Evolutionary conservation across 2,888 invertebrate genomes (phyloP), one percentile per base, ranked within the genome.

Genomic region (Synanthedon myopaeformis): DNA sequence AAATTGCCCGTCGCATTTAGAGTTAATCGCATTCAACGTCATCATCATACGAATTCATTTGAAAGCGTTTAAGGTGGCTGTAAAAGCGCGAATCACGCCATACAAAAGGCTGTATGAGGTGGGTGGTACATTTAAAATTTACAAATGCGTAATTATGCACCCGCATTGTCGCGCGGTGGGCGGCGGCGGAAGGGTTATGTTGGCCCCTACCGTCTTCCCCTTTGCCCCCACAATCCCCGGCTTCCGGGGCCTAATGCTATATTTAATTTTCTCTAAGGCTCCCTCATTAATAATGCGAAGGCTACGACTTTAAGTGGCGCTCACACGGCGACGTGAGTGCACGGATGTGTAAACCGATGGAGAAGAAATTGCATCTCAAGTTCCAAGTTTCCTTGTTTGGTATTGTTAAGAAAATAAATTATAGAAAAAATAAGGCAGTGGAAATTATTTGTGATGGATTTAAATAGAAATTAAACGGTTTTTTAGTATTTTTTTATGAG

Each of bases 101-200:
- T 85, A 84, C 82, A 84, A 84, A 83, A 82, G 82, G 75, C 76
- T 79, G 72, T 81, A 80, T 80, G 81, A 82, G 77, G 81, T 79
- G 80, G 82, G 82, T 78, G 82, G 80, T 68, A 80, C 85, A 86
- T 87, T 85, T 85, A 86, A 86, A 85, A 87, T 87, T 82, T 85
- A 87, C 86, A 87, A 86, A 87, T 86, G 85, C 86, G 86, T 87
- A 85, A 85, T 87, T 87, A 87, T 86, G 85, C 86, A 82, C 86
- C 85, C 85, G 86, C 82, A 85, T 86, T 86, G 85, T 86, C 84
- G 84, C 78, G 76, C 73, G 17, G 17, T 12, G 62, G 49, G 12
- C 12, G 62, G 66, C 57, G 70, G 63, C 67, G 71, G 72, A 82
- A 82, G 82, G 86, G 85, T 82, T 84, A 75, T 66, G 66, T 65